These are phyloP conservation scores for Alces alces DNA, from an alignment of 2,113 vertebrate species.

Conservation along the genomic window DNA sequence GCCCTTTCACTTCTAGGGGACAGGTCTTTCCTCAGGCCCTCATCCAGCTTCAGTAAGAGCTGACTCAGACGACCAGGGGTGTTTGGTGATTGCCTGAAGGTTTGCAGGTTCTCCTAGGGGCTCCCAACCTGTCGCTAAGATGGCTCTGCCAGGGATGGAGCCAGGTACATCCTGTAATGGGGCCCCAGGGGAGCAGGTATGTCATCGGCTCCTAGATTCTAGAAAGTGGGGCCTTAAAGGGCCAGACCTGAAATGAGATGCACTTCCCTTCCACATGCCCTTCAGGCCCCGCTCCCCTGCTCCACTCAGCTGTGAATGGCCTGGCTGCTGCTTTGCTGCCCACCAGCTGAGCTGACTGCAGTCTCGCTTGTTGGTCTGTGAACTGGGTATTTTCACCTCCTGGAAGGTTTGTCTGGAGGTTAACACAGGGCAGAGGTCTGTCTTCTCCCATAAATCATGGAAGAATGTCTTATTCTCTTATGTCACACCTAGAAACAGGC, in stretches of 20 bases:
- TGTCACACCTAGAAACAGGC: background rate
- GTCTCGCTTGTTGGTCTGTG: background rate
- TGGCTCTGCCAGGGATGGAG: constrained; percentile 17
- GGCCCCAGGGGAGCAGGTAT: background rate
- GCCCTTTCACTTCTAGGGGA: background rate
- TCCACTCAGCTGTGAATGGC: background rate
- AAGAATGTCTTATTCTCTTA: background rate
- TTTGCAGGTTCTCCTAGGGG: background rate
- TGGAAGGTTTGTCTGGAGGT: background rate
- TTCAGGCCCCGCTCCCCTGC: background rate
- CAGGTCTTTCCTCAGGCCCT: background rate
- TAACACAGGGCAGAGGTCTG: background rate
- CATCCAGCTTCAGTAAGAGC: background rate
- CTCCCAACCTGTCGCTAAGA: background rate
- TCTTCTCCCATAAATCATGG: background rate
- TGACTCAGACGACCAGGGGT: background rate
- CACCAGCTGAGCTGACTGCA: background rate
- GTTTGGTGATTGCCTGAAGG: background rate
- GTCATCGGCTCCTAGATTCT: background rate
- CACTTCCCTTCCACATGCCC: background rate
- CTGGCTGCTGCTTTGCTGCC: background rate
- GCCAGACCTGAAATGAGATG: constrained; percentile 14
- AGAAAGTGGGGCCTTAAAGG: constrained; percentile 29
- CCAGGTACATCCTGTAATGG: constrained; percentile 29
- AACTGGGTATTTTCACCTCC: background rate